A percentile compares a stretch with the other conserved stretches of the same genome.
Evolutionary conservation across 2,888 invertebrate species (phyloP).

Genomic region (Notodromas monacha): DNA sequence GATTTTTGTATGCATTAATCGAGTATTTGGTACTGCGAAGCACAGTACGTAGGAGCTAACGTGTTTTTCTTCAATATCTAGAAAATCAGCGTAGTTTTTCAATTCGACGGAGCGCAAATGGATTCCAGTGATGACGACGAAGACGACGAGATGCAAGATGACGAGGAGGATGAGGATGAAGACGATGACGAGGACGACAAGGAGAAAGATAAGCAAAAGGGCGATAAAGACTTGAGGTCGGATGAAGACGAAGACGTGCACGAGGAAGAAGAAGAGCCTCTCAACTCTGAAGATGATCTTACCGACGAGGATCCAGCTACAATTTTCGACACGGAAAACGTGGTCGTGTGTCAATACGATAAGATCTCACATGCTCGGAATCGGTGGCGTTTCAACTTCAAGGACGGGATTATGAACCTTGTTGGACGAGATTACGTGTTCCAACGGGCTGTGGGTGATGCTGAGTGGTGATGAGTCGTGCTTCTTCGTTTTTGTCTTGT

Average conservation of each 20-base stretch:
- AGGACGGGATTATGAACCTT: slow-evolving; percentile 98
- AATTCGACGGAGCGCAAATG: not conserved
- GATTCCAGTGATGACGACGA: not conserved
- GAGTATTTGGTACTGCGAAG: too few species aligned
- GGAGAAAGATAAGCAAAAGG: slow-evolving; percentile 35
- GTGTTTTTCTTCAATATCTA: too few species aligned
- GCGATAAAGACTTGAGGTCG: slow-evolving; percentile 15
- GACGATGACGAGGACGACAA: slow-evolving; percentile 39
- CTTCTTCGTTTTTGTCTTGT: too few species aligned
- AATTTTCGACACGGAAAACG: slow-evolving; percentile 93
- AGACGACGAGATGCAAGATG: slow-evolving; percentile 23
- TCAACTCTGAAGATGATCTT: slow-evolving; percentile 87
- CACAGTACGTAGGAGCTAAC: too few species aligned
- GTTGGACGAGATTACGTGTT: slow-evolving; percentile 93
- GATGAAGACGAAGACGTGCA: slow-evolving; percentile 22
- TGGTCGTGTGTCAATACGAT: slow-evolving; percentile 97
- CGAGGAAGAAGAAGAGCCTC: slow-evolving; percentile 38
- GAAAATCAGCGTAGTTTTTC: slow-evolving; percentile 1
- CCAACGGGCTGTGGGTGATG: slow-evolving; percentile 93
- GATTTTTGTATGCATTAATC: too few species aligned
- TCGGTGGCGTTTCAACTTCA: slow-evolving; percentile 96
- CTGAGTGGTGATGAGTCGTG: slow-evolving; percentile 94
- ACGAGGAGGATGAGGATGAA: slow-evolving; percentile 25
- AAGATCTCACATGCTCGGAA: slow-evolving; percentile 95
- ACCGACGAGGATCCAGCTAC: slow-evolving; percentile 58